Base-by-base conservation (phyloP, 1,140 invertebrate species). In the Ostrea edulis region DNA sequence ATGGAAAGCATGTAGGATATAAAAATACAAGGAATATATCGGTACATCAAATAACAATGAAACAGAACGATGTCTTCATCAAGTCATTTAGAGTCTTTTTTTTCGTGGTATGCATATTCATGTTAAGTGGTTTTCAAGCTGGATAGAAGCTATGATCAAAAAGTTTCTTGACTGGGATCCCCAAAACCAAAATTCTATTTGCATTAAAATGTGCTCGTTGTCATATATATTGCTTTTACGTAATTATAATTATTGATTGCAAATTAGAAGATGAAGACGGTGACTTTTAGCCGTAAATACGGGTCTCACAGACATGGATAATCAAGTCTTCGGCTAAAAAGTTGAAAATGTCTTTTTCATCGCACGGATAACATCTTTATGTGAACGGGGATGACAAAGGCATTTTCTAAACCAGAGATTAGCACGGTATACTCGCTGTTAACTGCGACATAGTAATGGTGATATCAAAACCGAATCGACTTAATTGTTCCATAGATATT, bases 201-300 rank as follows among this genome's bases (percentile, higher is more conserved):
- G 22, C 22, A 77, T 77, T 35, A 29, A 62, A 77, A 77, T 77
- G 68, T 77, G 11, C 12, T 29, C 29, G 25, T 29, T 22, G 68
- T 25, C 12, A 29, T 25, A 35, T 35, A 35, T 35, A 25, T 35
- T 25, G 22, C 68, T 35, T 77, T 77, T 35, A 29, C 35, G 68
- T 29, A 12, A 77, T 77, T 77, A 77, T 29, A 12, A 77, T 77
- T 77, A 77, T 77, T 35, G 68, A 77, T 77, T 35, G 68, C 25
- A 77, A 77, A 77, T 77, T 77, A 77, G 68, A 35, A 77, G 68
- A 25, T 14, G 68, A 77, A 29, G 68, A 29, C 22, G 29, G 9
- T 77, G 22, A 77, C 68, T 25, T 25, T 29, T 14, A 77, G 29
- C 22, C 25, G 35, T 77, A 35, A 62, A 62, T 20, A 17, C 7